Base-by-base conservation (phyloP, 1,140 invertebrate species). In the Caenorhabditis remanei region DNA sequence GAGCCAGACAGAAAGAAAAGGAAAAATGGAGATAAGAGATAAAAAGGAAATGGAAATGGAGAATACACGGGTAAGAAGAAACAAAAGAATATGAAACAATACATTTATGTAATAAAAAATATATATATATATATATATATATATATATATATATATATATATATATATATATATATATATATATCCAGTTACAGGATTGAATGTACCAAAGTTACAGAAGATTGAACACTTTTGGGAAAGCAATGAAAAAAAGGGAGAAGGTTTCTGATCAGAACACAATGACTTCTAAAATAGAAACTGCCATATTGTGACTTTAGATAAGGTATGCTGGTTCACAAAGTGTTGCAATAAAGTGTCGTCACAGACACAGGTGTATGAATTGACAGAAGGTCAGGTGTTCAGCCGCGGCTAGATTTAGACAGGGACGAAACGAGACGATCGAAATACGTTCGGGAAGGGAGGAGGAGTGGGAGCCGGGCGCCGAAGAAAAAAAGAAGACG, bases 381-480 rank as follows among this genome's bases (percentile, higher is more conserved):
- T 50, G 46, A 50, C 71, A 79, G 71, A 79, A 79, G 71, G 71
- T 79, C 71, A 79, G 71, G 46, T 79, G 71, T 79, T 79, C 71
- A 79, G 16, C 46, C 67, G 63, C 63, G 40, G 41, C 71, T 50
- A 79, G 43, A 79, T 79, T 79, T 79, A 50, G 71, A 79, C n/a
- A 79, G 43, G 43, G 40, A 71, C 40, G 21, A 48, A 50, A 50
- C 46, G 71, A 79, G n/a, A 79, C 71, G 71, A 79, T 79, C 71
- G 43, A 79, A 79, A 79, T 79, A 79, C 71, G 71, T 79, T 79
- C 71, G 46, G 46, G 71, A 41, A 24, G n/a, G n/a, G 9, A 21
- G 21, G 46, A 50, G 46, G n/a, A 32, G 71, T 16, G 19, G 71
- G 71, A 24, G 46, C 46, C n/a, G 19, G 71, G 46, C 67, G 67